Base-by-base conservation (phyloP, 2,888 invertebrate genomes). In the Serripes groenlandicus region DNA sequence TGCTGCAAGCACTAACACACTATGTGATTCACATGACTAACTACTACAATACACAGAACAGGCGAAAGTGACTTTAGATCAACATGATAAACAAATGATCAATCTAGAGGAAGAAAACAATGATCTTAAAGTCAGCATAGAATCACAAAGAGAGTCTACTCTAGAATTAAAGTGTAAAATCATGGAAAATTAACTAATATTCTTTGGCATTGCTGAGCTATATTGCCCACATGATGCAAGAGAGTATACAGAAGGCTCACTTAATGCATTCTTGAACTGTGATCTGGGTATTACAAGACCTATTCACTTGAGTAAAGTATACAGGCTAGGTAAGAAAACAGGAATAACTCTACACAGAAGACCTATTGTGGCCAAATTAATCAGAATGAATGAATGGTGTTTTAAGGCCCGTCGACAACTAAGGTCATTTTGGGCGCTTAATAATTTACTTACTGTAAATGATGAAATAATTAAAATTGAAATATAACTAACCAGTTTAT, bases 111-210 rank as follows among this genome's bases (percentile, higher is more conserved):
- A 42, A 42, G 42, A 69, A 69, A 69, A 35, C 35, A n/a, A 69
- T 49, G n/a, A 28, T 2, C 23, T 69, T 3, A 23, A 42, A 26
- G 18, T n/a, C 18, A 35, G 49, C 42, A 18, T n/a, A 28, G 35
- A 69, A 28, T n/a, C 26, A n/a, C 42, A 34, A 42, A 69, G 4
- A 69, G 69, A 35, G 26, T 26, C 69, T 49, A 49, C 49, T 3
- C 49, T 69, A 35, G 69, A 69, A 42, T n/a, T 69, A 28, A n/a
- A 69, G n/a, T 69, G 37, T 26, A 54, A 54, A 23, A 54, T 23
- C 54, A 54, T 54, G 54, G 54, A 54, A 54, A 54, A 54, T 21
- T n/a, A 21, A 54, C 9, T 54, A 54, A 54, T 21, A n/a, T 54
- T 54, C 54, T 54, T 54, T 54, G 54, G 54, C 18, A 54, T 54